Evolutionary conservation across 2,888 invertebrate genomes (phyloP).

Genomic region (Eurois occulta): DNA sequence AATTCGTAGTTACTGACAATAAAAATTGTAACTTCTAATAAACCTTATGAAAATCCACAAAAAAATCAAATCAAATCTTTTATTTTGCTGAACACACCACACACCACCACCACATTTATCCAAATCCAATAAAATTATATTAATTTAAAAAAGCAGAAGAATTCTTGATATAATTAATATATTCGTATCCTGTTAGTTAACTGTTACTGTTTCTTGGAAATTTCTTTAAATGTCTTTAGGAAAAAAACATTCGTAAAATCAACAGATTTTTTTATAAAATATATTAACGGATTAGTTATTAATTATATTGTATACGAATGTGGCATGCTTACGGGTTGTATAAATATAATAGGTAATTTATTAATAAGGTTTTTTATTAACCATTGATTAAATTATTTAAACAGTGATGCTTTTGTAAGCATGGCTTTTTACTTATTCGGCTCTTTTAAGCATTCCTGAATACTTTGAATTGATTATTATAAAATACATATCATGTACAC

Average conservation of each 20-base stretch:
- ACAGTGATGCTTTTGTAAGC: neutral
- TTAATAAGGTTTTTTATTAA: neutral
- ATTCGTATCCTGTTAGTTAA: conserved; percentile 1
- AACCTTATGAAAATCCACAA: neutral
- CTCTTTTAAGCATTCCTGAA: neutral
- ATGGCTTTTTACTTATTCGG: neutral
- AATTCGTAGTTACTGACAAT: neutral
- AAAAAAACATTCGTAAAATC: conserved; percentile 26
- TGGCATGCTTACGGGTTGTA: neutral
- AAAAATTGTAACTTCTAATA: neutral
- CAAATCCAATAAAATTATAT: neutral
- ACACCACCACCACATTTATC: too few species aligned
- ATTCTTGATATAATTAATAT: neutral
- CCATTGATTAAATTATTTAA: neutral
- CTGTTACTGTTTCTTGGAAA: conserved; percentile 19
- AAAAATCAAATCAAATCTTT: too few species aligned
- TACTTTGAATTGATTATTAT: too few species aligned
- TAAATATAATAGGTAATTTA: neutral
- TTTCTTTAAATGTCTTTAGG: conserved; percentile 30
- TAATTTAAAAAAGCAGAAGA: neutral
- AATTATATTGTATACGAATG: neutral
- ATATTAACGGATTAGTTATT: neutral
- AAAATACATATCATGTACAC: neutral
- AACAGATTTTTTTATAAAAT: neutral
- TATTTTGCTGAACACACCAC: too few species aligned